A percentile compares a stretch with the other conserved stretches of the same genome.
Conservation (phyloP, 2,888 invertebrate genomes). For the Clunio marinus region DNA sequence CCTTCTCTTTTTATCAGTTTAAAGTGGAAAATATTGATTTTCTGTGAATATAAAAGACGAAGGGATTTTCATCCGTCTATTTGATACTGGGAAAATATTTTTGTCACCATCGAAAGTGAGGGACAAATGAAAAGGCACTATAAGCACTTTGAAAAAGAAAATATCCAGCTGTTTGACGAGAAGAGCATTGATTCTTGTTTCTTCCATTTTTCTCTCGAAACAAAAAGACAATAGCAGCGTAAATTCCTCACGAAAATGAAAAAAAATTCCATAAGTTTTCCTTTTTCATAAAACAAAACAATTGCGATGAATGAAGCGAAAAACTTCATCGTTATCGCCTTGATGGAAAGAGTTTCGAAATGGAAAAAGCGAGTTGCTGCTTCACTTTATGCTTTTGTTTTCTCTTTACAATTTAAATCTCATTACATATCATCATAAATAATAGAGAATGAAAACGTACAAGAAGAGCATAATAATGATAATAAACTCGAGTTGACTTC, state of each 20-base stretch:
- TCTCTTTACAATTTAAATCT: constrained; percentile 4
- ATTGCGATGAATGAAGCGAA: neutral
- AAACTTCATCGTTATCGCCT: neutral
- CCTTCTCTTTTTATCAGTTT: neutral
- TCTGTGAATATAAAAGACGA: neutral
- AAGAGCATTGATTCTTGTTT: neutral
- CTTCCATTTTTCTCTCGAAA: no score
- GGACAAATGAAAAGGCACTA: neutral
- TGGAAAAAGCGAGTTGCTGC: neutral
- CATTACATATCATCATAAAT: constrained; percentile 6
- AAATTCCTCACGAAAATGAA: neutral
- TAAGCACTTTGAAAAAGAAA: neutral
- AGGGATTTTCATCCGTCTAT: neutral
- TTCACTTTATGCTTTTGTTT: neutral
- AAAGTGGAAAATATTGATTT: constrained; percentile 16
- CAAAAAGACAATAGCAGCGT: no score
- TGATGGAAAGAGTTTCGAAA: neutral
- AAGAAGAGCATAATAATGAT: neutral
- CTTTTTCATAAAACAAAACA: neutral
- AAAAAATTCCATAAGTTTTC: neutral
- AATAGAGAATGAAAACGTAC: neutral
- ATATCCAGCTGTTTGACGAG: neutral
- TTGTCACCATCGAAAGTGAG: neutral
- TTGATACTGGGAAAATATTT: no score
- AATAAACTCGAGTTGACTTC: neutral